Conservation (phyloP, 2,797 vertebrate species). For the Oophaga sylvatica region DNA sequence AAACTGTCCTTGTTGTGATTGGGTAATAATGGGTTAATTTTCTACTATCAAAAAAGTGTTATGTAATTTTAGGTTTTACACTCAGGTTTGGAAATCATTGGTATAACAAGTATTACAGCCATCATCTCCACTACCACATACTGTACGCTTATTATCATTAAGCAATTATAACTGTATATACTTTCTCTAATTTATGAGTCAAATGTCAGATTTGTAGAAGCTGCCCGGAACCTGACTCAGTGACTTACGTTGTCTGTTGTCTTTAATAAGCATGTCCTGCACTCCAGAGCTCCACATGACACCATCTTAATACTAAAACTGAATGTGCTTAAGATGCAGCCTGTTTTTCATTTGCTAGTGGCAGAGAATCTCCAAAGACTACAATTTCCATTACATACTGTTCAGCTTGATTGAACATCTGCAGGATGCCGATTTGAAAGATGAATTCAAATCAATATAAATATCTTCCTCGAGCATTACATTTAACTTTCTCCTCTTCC, state of each 20-base stretch:
- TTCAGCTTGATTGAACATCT: slow-evolving; percentile 55
- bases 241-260: background rate
- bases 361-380: slow-evolving; percentile 30
- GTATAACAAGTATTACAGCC: too few species aligned
- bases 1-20: too few species aligned
- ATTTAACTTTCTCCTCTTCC: background rate
- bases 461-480: slow-evolving; percentile 11
- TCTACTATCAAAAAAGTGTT: too few species aligned
- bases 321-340: slow-evolving; percentile 42
- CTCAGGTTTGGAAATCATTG: too few species aligned
- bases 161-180: background rate
- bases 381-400: slow-evolving; percentile 53
- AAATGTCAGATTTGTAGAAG: background rate
- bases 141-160: too few species aligned
- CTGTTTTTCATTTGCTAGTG: slow-evolving; percentile 32
- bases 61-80: too few species aligned
- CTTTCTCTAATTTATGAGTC: background rate
- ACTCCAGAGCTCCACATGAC: background rate
- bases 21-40: too few species aligned
- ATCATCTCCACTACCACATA: too few species aligned
- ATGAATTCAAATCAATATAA: slow-evolving; percentile 46
- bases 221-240: background rate
- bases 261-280: background rate
- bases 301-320: slow-evolving; percentile 3
- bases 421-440: slow-evolving; percentile 37